Evolutionary conservation across 2,113 vertebrate genomes (phyloP), one percentile per base, ranked within the genome.

Genomic region (Vidua macroura): DNA sequence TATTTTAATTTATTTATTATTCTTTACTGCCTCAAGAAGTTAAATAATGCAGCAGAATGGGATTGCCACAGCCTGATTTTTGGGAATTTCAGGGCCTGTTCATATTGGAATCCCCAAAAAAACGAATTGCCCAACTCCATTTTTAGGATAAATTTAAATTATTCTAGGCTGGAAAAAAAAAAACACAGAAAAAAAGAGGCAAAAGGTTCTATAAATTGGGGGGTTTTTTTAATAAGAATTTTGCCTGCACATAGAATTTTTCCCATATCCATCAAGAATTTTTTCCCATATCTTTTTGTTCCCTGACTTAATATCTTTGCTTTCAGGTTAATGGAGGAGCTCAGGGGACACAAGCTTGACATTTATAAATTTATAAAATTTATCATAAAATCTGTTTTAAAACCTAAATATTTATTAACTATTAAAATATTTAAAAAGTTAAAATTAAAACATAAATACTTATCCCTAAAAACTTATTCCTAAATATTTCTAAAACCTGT

Each of bases 21-120:
- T 35, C 24, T 35, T 35, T 31, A 8, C 20, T 52, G 13, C 10
- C 82, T 77, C 44, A 86, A 94, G 68, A 81, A 96, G 92, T 91
- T 86, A 84, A 94, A 52, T 41, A 9, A 13, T 55, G 72, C 58
- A 49, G 93, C 92, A 92, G 86, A 39, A 69, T 68, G 72, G 66
- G 53, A n/a, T 70, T 58, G 64, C 85, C 2, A 44, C 53, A 80
- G 74, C 52, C 84, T 79, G 43, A 93, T 64, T 86, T 41, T 87
- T 39, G 70, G 7, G 48, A 84, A 86, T 88, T 97, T 95, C 95
- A 95, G 90, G 79, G 62, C 37, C 60, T 72, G 15, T 78, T 95
- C 19, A 11, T 62, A 17, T 33, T 16, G 73, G 91, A 96, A 96
- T 96, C 86, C 59, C 93, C 88, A 90, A 94, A 92, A 97, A 97